Evolutionary conservation across 2,113 vertebrate genomes (phyloP).

Genomic region (Ciconia stormi): DNA sequence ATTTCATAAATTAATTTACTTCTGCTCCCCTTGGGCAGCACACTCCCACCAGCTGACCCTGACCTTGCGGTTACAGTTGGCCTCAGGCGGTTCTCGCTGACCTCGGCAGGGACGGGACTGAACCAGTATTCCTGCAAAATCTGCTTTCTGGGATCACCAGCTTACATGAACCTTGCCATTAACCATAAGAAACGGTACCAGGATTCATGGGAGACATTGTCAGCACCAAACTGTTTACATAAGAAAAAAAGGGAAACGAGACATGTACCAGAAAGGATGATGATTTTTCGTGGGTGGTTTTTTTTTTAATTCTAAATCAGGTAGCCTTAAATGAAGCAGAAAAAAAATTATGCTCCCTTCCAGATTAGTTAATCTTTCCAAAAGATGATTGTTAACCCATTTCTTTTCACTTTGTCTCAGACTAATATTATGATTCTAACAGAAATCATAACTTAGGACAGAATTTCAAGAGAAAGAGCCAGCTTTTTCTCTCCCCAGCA

Average conservation of each 20-base stretch:
- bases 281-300: background rate
- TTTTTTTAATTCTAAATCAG: background rate
- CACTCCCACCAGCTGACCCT: background rate
- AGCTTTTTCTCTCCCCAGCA: background rate
- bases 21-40: background rate
- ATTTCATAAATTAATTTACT: background rate
- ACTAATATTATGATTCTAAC: background rate
- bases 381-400: background rate
- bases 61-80: background rate
- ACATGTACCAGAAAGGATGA: background rate
- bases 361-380: background rate
- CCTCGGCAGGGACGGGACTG: rapidly evolving
- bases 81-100: rapidly evolving
- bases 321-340: background rate
- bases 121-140: background rate
- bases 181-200: background rate
- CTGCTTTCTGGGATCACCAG: background rate
- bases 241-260: background rate
- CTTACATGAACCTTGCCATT: background rate
- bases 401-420: background rate
- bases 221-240: background rate
- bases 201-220: background rate
- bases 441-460: background rate
- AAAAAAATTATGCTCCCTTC: background rate
- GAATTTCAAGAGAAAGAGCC: background rate